Evolutionary conservation across 2,888 invertebrate genomes (phyloP).

Genomic region (Agriopis leucophaearia): DNA sequence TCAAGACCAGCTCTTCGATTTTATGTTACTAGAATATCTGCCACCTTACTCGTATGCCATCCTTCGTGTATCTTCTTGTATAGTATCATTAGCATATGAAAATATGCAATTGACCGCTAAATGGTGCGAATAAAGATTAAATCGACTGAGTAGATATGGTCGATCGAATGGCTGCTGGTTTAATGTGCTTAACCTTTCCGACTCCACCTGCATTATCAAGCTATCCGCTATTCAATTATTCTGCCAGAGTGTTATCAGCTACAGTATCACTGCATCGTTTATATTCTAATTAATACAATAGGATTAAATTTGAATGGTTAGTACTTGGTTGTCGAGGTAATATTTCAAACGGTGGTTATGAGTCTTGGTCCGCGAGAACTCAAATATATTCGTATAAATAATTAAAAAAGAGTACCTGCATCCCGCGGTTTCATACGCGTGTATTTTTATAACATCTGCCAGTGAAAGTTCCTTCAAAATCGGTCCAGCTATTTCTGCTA

Average conservation of each 20-base stretch:
- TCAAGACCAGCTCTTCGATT: neutral
- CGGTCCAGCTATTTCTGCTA: too few species aligned
- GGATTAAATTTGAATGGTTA: slow-evolving; percentile 7
- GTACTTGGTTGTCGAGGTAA: neutral
- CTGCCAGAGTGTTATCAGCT: slow-evolving; percentile 2
- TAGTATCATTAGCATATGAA: neutral
- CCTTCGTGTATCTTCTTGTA: neutral
- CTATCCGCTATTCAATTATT: slow-evolving; percentile 22
- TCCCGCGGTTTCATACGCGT: too few species aligned
- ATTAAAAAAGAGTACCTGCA: too few species aligned
- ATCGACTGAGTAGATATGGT: slow-evolving; percentile 1
- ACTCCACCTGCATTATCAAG: slow-evolving; percentile 24
- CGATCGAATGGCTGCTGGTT: neutral
- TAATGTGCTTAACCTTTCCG: slow-evolving; percentile 12
- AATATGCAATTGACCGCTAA: neutral
- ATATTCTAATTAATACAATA: slow-evolving; percentile 20
- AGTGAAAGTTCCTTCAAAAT: too few species aligned
- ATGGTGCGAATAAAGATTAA: slow-evolving; percentile 1
- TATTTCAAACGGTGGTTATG: neutral
- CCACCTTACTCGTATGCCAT: too few species aligned
- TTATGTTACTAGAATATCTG: neutral
- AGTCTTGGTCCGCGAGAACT: neutral
- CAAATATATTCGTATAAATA: too few species aligned
- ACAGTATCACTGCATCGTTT: slow-evolving; percentile 18
- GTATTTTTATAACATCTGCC: too few species aligned